phyloP scores from a whole-genome alignment of 2,888 invertebrate species.

The Buathra laborator region DNA sequence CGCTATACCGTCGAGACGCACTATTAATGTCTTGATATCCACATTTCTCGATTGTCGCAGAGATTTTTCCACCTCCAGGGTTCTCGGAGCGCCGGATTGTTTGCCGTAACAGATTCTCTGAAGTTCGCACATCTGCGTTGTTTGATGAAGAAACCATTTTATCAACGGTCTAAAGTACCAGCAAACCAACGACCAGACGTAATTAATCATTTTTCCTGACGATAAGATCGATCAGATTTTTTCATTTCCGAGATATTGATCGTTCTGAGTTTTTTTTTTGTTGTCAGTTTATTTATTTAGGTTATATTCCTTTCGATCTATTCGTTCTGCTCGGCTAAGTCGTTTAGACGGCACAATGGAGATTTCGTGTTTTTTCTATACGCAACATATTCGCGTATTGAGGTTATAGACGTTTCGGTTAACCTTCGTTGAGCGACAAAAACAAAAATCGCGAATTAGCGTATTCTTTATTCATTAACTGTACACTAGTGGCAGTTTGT shows the following conservation, averaged over 20 bases:
- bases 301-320: background rate
- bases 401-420: background rate
- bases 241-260: constrained; percentile 32
- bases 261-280: background rate
- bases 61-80: constrained; percentile 92
- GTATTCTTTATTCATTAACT: background rate
- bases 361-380: background rate
- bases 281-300: background rate
- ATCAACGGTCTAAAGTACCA: constrained; percentile 93
- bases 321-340: background rate
- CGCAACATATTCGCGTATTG: background rate
- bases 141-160: constrained; percentile 95
- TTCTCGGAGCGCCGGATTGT: constrained; percentile 90
- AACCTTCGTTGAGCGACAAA: background rate
- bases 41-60: constrained; percentile 89
- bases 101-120: constrained; percentile 97
- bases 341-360: background rate
- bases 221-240: constrained; percentile 11
- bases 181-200: constrained; percentile 85
- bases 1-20: constrained; percentile 88
- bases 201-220: constrained; percentile 76
- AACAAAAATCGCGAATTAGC: background rate
- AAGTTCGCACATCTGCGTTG: constrained; percentile 95
- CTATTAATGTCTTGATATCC: constrained; percentile 89
- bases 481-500: constrained; percentile 16